These are phyloP conservation scores for Lagopus leucura DNA, from an alignment of 2,113 vertebrate species.

Conservation along the genomic window DNA sequence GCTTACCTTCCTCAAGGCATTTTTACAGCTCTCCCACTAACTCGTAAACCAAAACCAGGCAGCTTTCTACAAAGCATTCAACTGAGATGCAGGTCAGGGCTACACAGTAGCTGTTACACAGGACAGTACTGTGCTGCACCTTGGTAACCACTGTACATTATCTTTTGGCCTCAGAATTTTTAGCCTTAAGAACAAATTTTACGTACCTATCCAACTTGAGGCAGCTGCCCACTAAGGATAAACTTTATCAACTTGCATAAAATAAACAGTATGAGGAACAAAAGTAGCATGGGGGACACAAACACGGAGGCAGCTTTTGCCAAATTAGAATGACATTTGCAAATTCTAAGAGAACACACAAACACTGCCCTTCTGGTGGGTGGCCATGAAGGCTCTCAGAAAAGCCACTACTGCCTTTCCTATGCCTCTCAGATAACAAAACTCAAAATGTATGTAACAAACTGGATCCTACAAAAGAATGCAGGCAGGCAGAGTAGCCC, in stretches of 20 bases:
- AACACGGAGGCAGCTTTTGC: background rate
- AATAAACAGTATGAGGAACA: background rate
- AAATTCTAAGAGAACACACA: background rate
- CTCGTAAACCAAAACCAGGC: background rate
- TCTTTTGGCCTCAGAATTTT: background rate
- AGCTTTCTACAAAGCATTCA: background rate
- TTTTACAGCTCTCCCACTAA: slow-evolving; percentile 22
- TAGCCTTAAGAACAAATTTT: background rate
- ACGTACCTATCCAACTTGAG: background rate
- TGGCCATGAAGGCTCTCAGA: background rate
- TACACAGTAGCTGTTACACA: background rate
- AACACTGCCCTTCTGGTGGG: background rate
- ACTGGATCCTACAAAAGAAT: background rate
- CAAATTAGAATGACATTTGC: background rate
- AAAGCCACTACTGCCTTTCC: background rate
- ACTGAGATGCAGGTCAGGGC: background rate
- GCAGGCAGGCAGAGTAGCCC: background rate
- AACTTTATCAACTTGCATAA: background rate
- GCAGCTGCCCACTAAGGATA: background rate
- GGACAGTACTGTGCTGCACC: background rate
- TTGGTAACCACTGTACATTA: background rate
- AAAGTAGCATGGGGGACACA: background rate
- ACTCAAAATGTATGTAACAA: background rate
- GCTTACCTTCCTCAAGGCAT: slow-evolving; percentile 25
- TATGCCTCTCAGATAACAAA: background rate